A percentile compares a stretch with the other conserved stretches of the same genome.
phyloP scores from a whole-genome alignment of 2,888 invertebrate genomes.

The Plagiodera versicolora region DNA sequence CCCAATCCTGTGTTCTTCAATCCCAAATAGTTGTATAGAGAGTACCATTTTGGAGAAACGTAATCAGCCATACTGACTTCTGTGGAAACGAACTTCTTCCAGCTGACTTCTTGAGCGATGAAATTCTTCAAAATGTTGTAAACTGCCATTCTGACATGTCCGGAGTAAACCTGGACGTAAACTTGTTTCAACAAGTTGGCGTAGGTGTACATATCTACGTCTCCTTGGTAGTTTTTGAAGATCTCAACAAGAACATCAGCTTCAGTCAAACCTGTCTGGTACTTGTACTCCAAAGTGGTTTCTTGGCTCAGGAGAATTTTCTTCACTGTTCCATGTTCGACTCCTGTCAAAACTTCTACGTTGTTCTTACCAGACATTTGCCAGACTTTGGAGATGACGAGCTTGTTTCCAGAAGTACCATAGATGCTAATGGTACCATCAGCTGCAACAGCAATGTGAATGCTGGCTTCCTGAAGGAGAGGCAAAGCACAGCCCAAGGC shows the following conservation, averaged over 20 bases:
- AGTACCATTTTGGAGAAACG: neutral
- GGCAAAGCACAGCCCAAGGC: slow-evolving; percentile 26
- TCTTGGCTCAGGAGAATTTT: slow-evolving; percentile 33
- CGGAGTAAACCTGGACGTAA: slow-evolving; percentile 28
- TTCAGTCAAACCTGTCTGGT: slow-evolving; percentile 8
- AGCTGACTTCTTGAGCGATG: neutral
- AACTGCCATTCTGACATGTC: slow-evolving; percentile 28
- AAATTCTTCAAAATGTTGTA: slow-evolving; percentile 23
- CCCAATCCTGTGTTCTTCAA: neutral
- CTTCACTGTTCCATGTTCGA: slow-evolving; percentile 30
- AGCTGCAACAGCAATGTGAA: slow-evolving; percentile 30
- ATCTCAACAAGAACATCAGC: slow-evolving; percentile 31
- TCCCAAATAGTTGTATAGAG: neutral
- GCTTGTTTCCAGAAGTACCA: slow-evolving; percentile 27
- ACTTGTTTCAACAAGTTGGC: slow-evolving; percentile 33
- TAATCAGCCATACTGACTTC: neutral
- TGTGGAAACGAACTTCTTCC: neutral
- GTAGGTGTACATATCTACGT: slow-evolving; percentile 29
- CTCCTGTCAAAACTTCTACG: slow-evolving; percentile 32
- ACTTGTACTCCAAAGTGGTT: neutral
- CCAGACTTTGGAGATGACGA: slow-evolving; percentile 30
- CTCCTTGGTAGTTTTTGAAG: slow-evolving; percentile 34
- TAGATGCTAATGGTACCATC: slow-evolving; percentile 37
- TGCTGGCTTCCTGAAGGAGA: slow-evolving; percentile 15
- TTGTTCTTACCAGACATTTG: slow-evolving; percentile 29